phyloP scores from a whole-genome alignment of 2,113 vertebrate species.

The Grus americana region DNA sequence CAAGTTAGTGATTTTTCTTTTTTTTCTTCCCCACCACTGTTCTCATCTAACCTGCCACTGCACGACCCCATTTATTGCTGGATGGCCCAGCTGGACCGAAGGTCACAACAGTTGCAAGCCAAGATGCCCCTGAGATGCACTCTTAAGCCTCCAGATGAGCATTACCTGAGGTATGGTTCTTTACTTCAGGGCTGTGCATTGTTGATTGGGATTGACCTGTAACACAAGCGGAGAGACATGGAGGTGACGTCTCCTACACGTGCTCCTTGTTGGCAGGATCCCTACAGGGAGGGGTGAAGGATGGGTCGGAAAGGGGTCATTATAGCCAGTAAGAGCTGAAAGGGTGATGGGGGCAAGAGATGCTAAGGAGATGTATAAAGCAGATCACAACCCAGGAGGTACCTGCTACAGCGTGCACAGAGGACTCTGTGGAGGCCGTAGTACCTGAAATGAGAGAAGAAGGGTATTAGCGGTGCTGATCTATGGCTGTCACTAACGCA shows the following conservation, averaged over 20 bases:
- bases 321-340: background rate
- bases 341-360: background rate
- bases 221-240: background rate
- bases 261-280: background rate
- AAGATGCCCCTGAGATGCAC: background rate
- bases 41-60: background rate
- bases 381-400: background rate
- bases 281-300: background rate
- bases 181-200: background rate
- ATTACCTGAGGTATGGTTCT: constrained; percentile 20
- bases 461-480: background rate
- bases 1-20: background rate
- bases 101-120: background rate
- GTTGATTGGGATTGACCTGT: background rate
- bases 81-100: background rate
- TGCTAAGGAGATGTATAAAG: background rate
- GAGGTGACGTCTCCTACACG: background rate
- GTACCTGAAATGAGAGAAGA: constrained; percentile 24
- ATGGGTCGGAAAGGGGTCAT: background rate
- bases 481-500: background rate
- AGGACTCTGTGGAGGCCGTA: background rate
- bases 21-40: background rate
- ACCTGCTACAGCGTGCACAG: background rate
- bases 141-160: background rate
- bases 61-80: background rate